Evolutionary conservation across 1,140 invertebrate species (phyloP).

Genomic region (Aricia agestis): DNA sequence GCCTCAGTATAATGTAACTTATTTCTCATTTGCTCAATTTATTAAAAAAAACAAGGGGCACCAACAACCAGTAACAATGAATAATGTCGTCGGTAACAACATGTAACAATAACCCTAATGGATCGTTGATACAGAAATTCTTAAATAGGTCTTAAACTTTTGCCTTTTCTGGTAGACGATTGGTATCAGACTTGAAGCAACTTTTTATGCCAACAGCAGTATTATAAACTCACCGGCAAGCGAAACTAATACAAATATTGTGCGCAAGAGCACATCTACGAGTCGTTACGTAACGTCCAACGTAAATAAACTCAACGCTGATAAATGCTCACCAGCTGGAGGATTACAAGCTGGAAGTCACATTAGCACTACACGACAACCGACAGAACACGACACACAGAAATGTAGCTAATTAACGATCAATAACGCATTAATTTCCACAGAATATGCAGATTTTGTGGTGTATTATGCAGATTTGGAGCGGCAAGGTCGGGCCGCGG

Average conservation of each 20-base stretch:
- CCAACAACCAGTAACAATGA: too few species aligned
- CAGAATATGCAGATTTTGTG: neutral
- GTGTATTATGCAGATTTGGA: neutral
- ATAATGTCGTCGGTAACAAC: too few species aligned
- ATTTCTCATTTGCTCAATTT: too few species aligned
- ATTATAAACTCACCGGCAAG: neutral
- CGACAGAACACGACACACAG: neutral
- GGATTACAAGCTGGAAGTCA: neutral
- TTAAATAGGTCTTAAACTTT: too few species aligned
- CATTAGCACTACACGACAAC: neutral
- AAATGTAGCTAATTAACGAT: neutral
- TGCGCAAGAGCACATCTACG: neutral
- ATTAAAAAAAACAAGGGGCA: too few species aligned
- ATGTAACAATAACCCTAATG: too few species aligned
- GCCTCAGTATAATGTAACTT: too few species aligned
- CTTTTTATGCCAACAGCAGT: too few species aligned
- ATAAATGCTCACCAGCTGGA: slow-evolving; percentile 4
- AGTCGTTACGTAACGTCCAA: neutral
- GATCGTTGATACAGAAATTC: too few species aligned
- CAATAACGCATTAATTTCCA: slow-evolving; percentile 7
- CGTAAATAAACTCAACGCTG: slow-evolving; percentile 9
- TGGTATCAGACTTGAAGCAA: too few species aligned
- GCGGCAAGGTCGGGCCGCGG: neutral
- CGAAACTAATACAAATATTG: neutral
- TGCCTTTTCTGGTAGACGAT: too few species aligned